Evolutionary conservation across 2,797 vertebrate species (phyloP), one percentile per base, ranked within the genome.

Genomic region (Parauchenoglanis ngamensis): DNA sequence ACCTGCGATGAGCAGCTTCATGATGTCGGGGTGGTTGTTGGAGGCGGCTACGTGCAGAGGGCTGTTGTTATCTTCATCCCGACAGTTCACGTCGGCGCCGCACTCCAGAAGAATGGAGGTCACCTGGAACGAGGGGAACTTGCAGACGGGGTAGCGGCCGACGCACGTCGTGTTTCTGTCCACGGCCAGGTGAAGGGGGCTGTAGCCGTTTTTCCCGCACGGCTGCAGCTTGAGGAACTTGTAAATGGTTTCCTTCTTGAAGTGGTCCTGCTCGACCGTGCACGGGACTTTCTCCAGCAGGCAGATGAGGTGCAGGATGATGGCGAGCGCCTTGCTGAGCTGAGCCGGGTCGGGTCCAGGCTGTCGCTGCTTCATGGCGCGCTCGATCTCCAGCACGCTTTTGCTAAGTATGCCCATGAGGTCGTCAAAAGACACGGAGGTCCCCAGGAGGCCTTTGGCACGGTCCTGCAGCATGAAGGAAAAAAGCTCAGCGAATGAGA

Each of bases 381-480:
- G 94, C 89, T 99, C 98, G 80, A 99, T 99, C 95, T 99, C 98
- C 91, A 99, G 93, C 90, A 99, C 98, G 0, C 98, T 99, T 95
- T 99, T 99, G 92, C 97, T 96, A 61, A 99, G 94, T 92, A 99
- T 98, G 88, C 97, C 97, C 98, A 99, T 99, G 70, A 99, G 96
- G 95, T 99, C 98, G 88, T 97, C 96, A 92, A 99, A 99, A 19
- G 98, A 99, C 87, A 99, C 98, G 0, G 97, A 97, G 19, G 98
- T 99, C 40, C 98, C 98, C 90, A 99, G 94, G 3, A 99, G 95
- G 72, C 98, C 98, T 92, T 99, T 99, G 88, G 98, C 98, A 56
- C 98, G 94, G 92, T 99, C 98, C 93, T 99, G 98, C 52, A 99
- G 95, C 98, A 99, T 99, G 94, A 99, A 99, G 88, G 98, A 99